These are phyloP conservation scores for Muscicapa striata DNA, from an alignment of 2,797 vertebrate genomes.

Conservation along the genomic window DNA sequence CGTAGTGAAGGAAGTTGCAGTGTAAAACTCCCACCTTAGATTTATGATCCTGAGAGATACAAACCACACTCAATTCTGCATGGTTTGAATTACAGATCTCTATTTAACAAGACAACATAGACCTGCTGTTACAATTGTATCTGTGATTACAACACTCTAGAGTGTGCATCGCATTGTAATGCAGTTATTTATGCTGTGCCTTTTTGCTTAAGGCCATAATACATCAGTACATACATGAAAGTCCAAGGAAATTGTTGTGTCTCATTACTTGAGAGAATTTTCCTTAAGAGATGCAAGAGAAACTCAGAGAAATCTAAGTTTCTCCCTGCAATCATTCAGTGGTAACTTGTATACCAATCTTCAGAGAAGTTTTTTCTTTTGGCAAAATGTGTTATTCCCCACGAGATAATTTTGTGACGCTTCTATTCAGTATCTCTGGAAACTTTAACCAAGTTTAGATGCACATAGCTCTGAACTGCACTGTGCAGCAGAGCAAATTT, in stretches of 20 bases:
- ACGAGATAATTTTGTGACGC: neutral
- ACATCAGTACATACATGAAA: neutral
- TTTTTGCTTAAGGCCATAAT: constrained; percentile 41
- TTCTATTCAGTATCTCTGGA: neutral
- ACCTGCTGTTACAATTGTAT: constrained; percentile 67
- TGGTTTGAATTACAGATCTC: constrained; percentile 77
- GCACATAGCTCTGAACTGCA: neutral
- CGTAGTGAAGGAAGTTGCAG: neutral
- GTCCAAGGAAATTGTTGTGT: neutral
- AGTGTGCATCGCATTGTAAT: constrained; percentile 61
- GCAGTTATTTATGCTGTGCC: constrained; percentile 29
- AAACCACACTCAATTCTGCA: constrained; percentile 60
- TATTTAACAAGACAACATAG: constrained; percentile 64
- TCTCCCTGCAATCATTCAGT: neutral
- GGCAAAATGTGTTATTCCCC: neutral
- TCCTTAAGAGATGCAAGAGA: neutral
- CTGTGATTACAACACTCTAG: constrained; percentile 32
- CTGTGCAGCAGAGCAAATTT: rapidly evolving
- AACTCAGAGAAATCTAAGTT: neutral
- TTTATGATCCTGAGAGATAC: constrained; percentile 60
- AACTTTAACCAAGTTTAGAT: neutral
- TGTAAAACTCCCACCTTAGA: constrained; percentile 60
- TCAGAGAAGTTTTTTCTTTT: constrained; percentile 13
- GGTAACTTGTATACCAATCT: neutral
- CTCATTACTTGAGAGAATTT: constrained; percentile 16